These are phyloP conservation scores for Bombus affinis DNA, from an alignment of 1,140 invertebrate genomes.

Conservation along the genomic window DNA sequence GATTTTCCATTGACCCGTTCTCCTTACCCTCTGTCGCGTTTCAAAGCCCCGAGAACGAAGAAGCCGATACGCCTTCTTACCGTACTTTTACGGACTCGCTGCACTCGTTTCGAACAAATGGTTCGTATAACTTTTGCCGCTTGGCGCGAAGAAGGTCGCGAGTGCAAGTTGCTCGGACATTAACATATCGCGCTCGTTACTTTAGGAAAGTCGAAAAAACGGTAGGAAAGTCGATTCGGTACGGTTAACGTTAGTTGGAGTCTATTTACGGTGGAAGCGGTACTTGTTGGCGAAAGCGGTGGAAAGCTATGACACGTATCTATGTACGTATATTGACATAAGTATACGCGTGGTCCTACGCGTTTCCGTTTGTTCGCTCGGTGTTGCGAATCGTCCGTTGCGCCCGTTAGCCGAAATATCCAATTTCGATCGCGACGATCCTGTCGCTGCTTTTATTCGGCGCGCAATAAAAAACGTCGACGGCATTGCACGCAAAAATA, in stretches of 20 bases:
- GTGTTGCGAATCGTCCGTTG: too few relatives aligned
- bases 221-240: too few relatives aligned
- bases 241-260: too few relatives aligned
- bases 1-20: not conserved
- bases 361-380: too few relatives aligned
- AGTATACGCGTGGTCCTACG: too few relatives aligned
- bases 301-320: too few relatives aligned
- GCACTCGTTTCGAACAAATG: not conserved
- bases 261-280: too few relatives aligned
- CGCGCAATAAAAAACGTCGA: not conserved
- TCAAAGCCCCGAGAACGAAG: too few relatives aligned
- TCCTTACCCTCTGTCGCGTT: too few relatives aligned
- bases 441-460: not conserved
- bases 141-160: rapidly evolving
- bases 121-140: not conserved
- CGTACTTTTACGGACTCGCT: not conserved
- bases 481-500: not conserved
- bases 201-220: not conserved
- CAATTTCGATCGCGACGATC: not conserved
- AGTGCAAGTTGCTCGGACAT: not conserved
- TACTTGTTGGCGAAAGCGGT: too few relatives aligned
- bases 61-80: not conserved
- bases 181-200: not conserved
- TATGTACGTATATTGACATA: rapidly evolving
- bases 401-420: not conserved